phyloP scores from a whole-genome alignment of 2,797 vertebrate species.

The Enteromius viviparus region DNA sequence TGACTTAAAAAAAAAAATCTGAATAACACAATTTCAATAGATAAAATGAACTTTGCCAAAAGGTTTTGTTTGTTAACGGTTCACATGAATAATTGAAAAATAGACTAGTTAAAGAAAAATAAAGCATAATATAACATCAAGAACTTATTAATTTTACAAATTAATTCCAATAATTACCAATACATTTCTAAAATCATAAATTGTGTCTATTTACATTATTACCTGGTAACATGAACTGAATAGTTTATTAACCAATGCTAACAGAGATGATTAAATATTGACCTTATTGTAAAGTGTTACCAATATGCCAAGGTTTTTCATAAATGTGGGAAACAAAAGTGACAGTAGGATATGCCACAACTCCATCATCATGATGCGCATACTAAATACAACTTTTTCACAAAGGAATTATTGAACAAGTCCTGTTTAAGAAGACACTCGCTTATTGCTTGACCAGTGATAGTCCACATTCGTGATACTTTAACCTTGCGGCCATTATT shows the following conservation, averaged over 20 bases:
- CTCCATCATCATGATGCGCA: neutral
- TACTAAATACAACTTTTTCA: neutral
- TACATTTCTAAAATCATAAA: neutral
- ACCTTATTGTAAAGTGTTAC: neutral
- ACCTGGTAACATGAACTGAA: neutral
- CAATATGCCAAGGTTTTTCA: neutral
- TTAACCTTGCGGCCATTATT: constrained; percentile 25
- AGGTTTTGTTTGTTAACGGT: neutral
- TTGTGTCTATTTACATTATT: neutral
- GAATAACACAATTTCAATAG: neutral
- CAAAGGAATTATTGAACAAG: neutral
- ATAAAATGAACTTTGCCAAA: neutral
- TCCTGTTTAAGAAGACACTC: neutral
- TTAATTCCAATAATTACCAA: neutral
- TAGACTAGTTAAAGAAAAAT: neutral
- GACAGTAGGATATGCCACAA: neutral
- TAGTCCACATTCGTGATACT: neutral
- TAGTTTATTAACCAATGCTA: neutral
- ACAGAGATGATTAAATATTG: neutral
- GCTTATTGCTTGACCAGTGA: neutral
- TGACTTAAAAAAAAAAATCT: neutral
- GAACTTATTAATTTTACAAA: neutral
- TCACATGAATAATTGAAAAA: neutral
- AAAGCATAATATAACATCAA: neutral
- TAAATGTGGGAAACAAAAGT: neutral